These are phyloP conservation scores for Caenorhabditis panamensis DNA, from an alignment of 2,888 invertebrate genomes.

Conservation along the genomic window DNA sequence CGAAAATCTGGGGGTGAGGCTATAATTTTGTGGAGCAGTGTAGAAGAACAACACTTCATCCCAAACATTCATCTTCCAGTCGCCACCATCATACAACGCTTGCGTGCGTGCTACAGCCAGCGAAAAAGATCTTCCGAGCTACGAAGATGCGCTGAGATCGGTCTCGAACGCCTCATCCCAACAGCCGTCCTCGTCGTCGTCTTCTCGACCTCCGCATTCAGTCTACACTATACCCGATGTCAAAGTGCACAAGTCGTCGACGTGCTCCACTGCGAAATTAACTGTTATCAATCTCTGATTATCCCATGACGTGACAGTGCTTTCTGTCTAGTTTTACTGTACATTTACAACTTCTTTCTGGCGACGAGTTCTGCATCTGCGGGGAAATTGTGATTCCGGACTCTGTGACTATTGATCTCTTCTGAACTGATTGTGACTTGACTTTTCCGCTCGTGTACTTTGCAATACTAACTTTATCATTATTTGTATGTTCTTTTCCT, in stretches of 20 bases:
- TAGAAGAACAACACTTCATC: neutral
- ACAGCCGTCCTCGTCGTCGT: slow-evolving; percentile 21
- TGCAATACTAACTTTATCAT: slow-evolving; percentile 35
- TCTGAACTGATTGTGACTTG: neutral
- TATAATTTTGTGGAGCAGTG: no score
- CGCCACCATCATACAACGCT: slow-evolving; percentile 52
- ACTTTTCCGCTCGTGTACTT: neutral
- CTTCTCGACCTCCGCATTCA: slow-evolving; percentile 33
- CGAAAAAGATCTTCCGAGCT: slow-evolving; percentile 58
- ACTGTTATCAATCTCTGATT: slow-evolving; percentile 48
- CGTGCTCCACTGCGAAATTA: slow-evolving; percentile 27
- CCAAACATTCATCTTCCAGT: slow-evolving; percentile 21
- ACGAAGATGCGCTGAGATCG: slow-evolving; percentile 56
- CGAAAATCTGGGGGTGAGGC: no score
- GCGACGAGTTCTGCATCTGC: slow-evolving; percentile 52
- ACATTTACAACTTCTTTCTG: slow-evolving; percentile 8
- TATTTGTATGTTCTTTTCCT: neutral
- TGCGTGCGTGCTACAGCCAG: slow-evolving; percentile 47
- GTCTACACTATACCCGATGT: slow-evolving; percentile 51
- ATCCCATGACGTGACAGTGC: slow-evolving; percentile 29
- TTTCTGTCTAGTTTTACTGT: slow-evolving; percentile 6
- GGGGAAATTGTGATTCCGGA: slow-evolving; percentile 51
- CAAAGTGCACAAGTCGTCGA: slow-evolving; percentile 40
- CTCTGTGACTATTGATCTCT: slow-evolving; percentile 34
- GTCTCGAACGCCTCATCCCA: slow-evolving; percentile 10